A percentile compares a stretch with the other conserved stretches of the same genome.
Conservation (phyloP, 2,797 vertebrate species). For the Siniperca scherzeri region DNA sequence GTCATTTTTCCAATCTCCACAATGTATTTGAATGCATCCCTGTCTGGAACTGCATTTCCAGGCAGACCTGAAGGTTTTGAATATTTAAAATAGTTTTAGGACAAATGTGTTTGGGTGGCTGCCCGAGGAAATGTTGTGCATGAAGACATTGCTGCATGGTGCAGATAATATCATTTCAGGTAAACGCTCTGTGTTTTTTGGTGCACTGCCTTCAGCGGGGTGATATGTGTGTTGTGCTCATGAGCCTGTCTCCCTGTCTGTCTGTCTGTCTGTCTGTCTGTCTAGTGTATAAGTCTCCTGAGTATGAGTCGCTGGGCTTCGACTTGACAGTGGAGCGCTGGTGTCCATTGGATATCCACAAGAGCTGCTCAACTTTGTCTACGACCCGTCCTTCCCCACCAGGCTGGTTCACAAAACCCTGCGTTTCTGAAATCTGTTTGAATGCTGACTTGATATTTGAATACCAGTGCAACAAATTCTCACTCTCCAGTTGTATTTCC, state of each 20-base stretch:
- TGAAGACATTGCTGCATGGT: background rate
- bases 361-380: conserved; percentile 96
- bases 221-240: background rate
- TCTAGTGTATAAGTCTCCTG: conserved; percentile 98
- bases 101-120: background rate
- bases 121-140: background rate
- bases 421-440: background rate
- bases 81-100: background rate
- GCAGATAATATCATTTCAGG: background rate
- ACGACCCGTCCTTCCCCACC: conserved; percentile 96
- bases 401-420: conserved; percentile 88
- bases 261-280: conserved; percentile 77
- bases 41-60: background rate
- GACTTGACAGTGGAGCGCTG: conserved; percentile 95
- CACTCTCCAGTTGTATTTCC: conserved; percentile 6
- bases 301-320: conserved; percentile 97
- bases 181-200: background rate
- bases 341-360: conserved; percentile 97
- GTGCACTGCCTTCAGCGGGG: background rate
- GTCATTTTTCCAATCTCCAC: background rate
- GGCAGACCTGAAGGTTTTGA: background rate
- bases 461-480: background rate
- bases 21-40: background rate
- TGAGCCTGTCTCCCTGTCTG: conserved; percentile 23
- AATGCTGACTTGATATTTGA: background rate